phyloP scores from a whole-genome alignment of 2,797 vertebrate genomes.

The Pseudomugil gertrudae region DNA sequence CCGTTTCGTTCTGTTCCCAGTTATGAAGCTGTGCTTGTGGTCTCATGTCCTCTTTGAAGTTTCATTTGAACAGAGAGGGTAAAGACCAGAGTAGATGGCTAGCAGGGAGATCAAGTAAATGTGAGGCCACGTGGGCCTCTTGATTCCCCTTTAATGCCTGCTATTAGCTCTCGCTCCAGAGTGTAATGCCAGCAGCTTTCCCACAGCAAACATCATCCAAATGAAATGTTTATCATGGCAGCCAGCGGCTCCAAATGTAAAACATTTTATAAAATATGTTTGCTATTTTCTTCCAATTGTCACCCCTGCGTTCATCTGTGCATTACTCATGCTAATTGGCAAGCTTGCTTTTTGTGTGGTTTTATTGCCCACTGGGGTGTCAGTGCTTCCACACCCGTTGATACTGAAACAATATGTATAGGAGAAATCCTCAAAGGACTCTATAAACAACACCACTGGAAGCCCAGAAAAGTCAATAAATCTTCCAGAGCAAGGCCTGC shows the following conservation, averaged over 20 bases:
- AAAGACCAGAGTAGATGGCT: slow-evolving; percentile 49
- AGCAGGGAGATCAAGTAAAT: slow-evolving; percentile 58
- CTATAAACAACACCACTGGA: slow-evolving; percentile 45
- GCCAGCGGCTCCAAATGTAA: slow-evolving; percentile 12
- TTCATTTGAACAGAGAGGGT: slow-evolving; percentile 42
- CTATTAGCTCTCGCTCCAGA: slow-evolving; percentile 59
- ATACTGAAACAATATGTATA: slow-evolving; percentile 50
- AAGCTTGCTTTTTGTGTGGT: slow-evolving; percentile 26
- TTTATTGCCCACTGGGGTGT: slow-evolving; percentile 24
- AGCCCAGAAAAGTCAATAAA: slow-evolving; percentile 55
- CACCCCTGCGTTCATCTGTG: slow-evolving; percentile 12
- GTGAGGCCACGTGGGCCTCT: slow-evolving; percentile 64
- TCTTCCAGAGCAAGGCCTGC: slow-evolving; percentile 38
- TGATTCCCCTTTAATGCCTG: slow-evolving; percentile 73
- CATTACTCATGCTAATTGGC: slow-evolving; percentile 32
- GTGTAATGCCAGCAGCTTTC: slow-evolving; percentile 51
- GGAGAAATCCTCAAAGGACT: slow-evolving; percentile 54
- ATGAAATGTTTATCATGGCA: slow-evolving; percentile 34
- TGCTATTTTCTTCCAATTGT: slow-evolving; percentile 28
- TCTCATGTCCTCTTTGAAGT: slow-evolving; percentile 70
- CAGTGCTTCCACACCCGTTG: slow-evolving; percentile 9
- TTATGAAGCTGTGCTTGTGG: slow-evolving; percentile 60
- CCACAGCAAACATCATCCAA: slow-evolving; percentile 41
- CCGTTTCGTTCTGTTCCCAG: slow-evolving; percentile 54
- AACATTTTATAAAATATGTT: slow-evolving; percentile 23